A percentile compares a stretch with the other conserved stretches of the same genome.
Evolutionary conservation across 2,797 vertebrate species (phyloP).

Genomic region (Coregonus ussuriensis): DNA sequence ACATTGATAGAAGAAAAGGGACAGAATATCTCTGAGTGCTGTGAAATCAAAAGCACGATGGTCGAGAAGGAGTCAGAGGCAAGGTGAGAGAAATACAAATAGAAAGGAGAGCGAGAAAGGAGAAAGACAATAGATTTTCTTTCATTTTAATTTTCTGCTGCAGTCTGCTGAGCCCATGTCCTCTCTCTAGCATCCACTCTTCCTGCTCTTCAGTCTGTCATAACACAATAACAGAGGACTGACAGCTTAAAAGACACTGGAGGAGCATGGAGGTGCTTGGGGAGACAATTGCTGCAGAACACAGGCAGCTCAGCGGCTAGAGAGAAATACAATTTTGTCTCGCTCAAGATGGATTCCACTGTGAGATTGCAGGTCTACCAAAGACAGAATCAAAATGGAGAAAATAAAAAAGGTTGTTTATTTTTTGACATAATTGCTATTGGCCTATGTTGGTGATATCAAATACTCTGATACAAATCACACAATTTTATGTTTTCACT

Average conservation of each 20-base stretch:
- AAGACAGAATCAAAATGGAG: slow-evolving; percentile 76
- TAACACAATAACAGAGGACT: slow-evolving; percentile 68
- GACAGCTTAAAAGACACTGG: slow-evolving; percentile 72
- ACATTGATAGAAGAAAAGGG: background rate
- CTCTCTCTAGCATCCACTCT: slow-evolving; percentile 35
- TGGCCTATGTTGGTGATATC: background rate
- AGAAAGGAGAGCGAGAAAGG: slow-evolving; percentile 34
- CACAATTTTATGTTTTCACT: background rate
- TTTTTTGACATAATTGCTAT: slow-evolving; percentile 50
- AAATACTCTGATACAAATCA: background rate
- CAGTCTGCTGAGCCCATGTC: slow-evolving; percentile 30
- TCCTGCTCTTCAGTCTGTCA: slow-evolving; percentile 62
- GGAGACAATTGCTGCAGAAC: slow-evolving; percentile 73
- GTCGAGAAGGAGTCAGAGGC: background rate
- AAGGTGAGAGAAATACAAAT: slow-evolving; percentile 25
- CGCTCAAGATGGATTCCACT: slow-evolving; percentile 77
- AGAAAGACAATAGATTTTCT: slow-evolving; percentile 48
- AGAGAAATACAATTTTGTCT: slow-evolving; percentile 75
- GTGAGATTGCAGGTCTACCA: slow-evolving; percentile 70
- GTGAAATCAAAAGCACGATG: background rate
- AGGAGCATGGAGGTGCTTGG: slow-evolving; percentile 68
- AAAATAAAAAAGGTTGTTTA: slow-evolving; percentile 39
- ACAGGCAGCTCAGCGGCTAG: slow-evolving; percentile 52
- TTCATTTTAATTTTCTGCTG: slow-evolving; percentile 53
- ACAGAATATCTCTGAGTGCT: background rate